These are phyloP conservation scores for Callyntrura sp. DNA, from an alignment of 2,888 invertebrate species.

Conservation along the genomic window DNA sequence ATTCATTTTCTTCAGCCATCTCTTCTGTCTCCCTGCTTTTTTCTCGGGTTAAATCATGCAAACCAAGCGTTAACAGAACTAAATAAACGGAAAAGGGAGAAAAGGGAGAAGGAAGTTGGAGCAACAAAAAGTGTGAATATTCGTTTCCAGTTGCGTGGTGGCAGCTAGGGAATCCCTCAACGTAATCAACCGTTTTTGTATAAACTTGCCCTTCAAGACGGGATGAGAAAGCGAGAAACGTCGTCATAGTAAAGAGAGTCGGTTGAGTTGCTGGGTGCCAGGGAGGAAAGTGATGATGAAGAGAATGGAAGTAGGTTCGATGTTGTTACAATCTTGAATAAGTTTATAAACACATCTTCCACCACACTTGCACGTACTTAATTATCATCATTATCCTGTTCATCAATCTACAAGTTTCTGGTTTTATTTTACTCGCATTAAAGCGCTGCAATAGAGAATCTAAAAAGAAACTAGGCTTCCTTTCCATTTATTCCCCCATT, in stretches of 20 bases:
- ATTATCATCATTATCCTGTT: slow-evolving; percentile 12
- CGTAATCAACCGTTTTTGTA: slow-evolving; percentile 16
- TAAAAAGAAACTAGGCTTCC: too few species aligned
- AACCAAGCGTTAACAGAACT: slow-evolving; percentile 24
- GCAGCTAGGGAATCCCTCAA: slow-evolving; percentile 5
- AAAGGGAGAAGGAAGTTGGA: neutral
- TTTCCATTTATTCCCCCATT: too few species aligned
- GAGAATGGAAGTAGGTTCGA: too few species aligned
- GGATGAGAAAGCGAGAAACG: neutral
- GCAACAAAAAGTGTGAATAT: slow-evolving; percentile 14
- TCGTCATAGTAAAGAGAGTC: neutral
- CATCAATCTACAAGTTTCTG: too few species aligned
- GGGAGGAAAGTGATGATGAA: too few species aligned
- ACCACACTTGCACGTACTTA: neutral
- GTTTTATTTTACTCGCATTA: too few species aligned
- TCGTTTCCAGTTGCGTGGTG: neutral
- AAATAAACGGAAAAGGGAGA: neutral
- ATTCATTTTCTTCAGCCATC: slow-evolving; percentile 26
- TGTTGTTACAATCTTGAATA: neutral
- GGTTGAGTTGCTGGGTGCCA: neutral
- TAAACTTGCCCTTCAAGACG: neutral
- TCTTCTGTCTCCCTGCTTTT: neutral
- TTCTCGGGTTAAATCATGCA: slow-evolving; percentile 35
- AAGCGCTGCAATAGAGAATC: too few species aligned
- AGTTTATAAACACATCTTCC: neutral